Base-by-base conservation (phyloP, 2,797 vertebrate species). In the Philypnodon macrostomus region DNA sequence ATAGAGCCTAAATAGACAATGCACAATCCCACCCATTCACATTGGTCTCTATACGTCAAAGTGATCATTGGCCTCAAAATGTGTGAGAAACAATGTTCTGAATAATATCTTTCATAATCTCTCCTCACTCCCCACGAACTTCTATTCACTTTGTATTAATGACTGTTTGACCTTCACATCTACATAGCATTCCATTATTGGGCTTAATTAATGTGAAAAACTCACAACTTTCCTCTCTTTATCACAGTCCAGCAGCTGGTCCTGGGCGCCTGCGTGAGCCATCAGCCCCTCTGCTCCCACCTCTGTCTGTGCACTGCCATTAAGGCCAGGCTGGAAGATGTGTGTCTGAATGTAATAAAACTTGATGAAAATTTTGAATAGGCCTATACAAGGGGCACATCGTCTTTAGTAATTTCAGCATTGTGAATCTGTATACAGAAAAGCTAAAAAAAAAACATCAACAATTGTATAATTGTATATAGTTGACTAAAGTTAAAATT, bases 121-220 rank as follows among this genome's bases (percentile, higher is more conserved):
- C 34, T 14, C 21, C 24, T 70, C 62, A 55, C 47, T 23, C 56
- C 60, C 58, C 47, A 50, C 63, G 18, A 49, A 58, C 16, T 49
- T 66, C 53, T 13, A n/a, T 67, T 76, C 75, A 52, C 52, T 73
- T 73, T 13, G 47, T 50, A 68, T 18, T n/a, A 58, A 54, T 65
- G 44, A 57, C 68, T 36, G 49, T 72, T 56, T 76, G 77, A 81
- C 83, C 80, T 83, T 84, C 58, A 65, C 51, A 61, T 60, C 69
- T 37, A 64, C 53, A 9, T 5, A 63, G 61, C 51, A 4, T 60
- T 80, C 73, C 68, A 67, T 81, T 76, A 73, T 76, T 72, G 64
- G 63, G 67, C 53, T 4, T 84, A 81, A 82, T 83, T 84, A 73
- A 75, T 63, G 80, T 83, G 70, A 76, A 81, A 81, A 78, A 64